phyloP scores from a whole-genome alignment of 2,888 invertebrate species.

The Eupithecia vulgata region DNA sequence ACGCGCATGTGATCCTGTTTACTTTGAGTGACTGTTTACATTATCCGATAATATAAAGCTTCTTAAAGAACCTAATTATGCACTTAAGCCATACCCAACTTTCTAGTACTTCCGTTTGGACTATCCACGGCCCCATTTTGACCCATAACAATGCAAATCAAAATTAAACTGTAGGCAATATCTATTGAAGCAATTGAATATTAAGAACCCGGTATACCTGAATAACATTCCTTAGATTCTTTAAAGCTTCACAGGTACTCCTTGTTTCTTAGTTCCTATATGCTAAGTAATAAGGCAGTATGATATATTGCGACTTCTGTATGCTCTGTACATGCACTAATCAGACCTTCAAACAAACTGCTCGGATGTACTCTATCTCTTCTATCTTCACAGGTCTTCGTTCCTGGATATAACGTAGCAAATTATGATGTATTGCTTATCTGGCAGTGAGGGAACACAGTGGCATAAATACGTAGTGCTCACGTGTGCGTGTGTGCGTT shows the following conservation, averaged over 20 bases:
- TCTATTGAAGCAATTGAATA: not conserved
- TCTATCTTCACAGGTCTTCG: not conserved
- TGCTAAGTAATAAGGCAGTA: not conserved
- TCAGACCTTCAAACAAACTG: not conserved
- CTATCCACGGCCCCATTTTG: not conserved
- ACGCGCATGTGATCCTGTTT: too few species aligned
- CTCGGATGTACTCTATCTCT: too few species aligned
- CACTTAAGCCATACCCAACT: too few species aligned
- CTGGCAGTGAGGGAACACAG: conserved; percentile 20
- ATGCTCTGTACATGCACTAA: not conserved
- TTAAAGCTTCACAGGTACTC: not conserved
- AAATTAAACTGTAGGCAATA: not conserved
- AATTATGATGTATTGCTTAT: conserved; percentile 4
- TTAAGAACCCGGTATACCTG: not conserved
- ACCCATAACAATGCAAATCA: not conserved
- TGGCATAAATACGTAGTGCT: conserved; percentile 5
- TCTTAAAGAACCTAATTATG: too few species aligned
- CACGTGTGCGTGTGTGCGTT: conserved; percentile 54
- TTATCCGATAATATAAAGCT: too few species aligned
- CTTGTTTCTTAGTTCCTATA: not conserved
- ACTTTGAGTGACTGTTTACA: too few species aligned
- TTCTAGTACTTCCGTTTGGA: not conserved
- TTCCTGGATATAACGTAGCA: not conserved
- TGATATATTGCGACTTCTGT: not conserved
- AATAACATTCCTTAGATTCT: not conserved